Percentiles rank a stretch among this genome's conserved stretches.
Conservation (phyloP, 1,140 invertebrate genomes). For the Laodelphax striatellus region DNA sequence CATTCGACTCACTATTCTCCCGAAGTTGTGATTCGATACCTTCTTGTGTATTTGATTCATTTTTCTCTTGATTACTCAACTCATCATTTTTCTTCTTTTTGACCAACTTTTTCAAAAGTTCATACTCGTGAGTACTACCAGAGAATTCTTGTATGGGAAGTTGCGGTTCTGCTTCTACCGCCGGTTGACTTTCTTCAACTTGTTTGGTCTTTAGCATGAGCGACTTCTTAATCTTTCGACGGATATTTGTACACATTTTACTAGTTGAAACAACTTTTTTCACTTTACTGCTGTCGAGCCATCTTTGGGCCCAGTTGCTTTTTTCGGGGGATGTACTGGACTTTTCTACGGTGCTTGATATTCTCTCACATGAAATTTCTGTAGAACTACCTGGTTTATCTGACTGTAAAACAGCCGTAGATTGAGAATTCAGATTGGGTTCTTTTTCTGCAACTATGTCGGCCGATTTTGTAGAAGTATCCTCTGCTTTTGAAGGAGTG, state of each 20-base stretch:
- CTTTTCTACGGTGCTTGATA: background rate
- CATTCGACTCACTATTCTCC: too few species aligned
- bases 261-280: conserved; percentile 23
- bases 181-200: background rate
- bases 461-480: background rate
- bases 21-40: background rate
- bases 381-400: background rate
- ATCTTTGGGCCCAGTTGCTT: conserved; percentile 20
- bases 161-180: too few species aligned
- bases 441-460: background rate
- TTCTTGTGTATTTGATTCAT: conserved; percentile 1
- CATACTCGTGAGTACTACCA: background rate
- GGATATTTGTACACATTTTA: conserved; percentile 22
- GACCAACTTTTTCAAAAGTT: background rate
- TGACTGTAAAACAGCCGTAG: background rate
- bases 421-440: too few species aligned
- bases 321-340: background rate
- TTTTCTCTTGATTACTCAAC: background rate
- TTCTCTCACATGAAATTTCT: background rate
- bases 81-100: conserved; percentile 3
- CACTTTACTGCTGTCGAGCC: conserved; percentile 23
- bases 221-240: conserved; percentile 19
- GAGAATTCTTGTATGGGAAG: background rate
- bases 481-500: background rate
- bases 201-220: background rate